Evolutionary conservation across 35 echinoderm and acorn worm species (phyloP).

Genomic region (Nesometra sesokonis): DNA sequence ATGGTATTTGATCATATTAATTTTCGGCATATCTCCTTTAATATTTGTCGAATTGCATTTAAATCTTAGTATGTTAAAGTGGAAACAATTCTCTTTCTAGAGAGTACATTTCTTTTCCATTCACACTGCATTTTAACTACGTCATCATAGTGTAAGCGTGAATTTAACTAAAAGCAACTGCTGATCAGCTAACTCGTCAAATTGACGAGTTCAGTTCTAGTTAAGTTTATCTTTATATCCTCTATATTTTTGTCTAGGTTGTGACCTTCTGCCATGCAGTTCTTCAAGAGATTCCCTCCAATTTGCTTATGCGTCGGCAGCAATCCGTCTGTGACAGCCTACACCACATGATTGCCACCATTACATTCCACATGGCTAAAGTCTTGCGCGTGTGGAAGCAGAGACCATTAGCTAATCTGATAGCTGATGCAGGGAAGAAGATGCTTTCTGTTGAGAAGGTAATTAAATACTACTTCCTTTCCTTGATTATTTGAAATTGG

Average conservation of each 20-base stretch:
- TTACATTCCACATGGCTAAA: constrained; percentile 87
- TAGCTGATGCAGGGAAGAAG: constrained; percentile 80
- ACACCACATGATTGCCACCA: constrained; percentile 90
- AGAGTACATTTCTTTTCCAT: no score
- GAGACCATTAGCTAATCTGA: constrained; percentile 53
- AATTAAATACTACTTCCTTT: not conserved
- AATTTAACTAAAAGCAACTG: not conserved
- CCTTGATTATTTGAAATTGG: no score
- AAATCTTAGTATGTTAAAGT: no score
- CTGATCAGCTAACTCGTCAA: no score
- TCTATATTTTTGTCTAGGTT: constrained; percentile 27
- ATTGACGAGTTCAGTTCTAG: no score
- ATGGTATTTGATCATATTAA: no score
- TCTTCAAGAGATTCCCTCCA: constrained; percentile 67
- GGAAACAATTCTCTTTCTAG: no score
- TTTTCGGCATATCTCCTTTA: no score
- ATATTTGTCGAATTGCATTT: no score
- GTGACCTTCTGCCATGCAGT: constrained; percentile 83
- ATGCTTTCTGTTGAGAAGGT: constrained; percentile 85
- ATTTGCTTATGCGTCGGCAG: constrained; percentile 69
- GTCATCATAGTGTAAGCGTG: no score
- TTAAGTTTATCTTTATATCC: no score
- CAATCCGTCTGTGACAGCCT: constrained; percentile 76
- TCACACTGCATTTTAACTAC: no score
- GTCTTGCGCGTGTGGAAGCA: constrained; percentile 87